A percentile compares a stretch with the other conserved stretches of the same genome.
phyloP scores from a whole-genome alignment of 1,140 invertebrate genomes.

The Agrypnia vestita region DNA sequence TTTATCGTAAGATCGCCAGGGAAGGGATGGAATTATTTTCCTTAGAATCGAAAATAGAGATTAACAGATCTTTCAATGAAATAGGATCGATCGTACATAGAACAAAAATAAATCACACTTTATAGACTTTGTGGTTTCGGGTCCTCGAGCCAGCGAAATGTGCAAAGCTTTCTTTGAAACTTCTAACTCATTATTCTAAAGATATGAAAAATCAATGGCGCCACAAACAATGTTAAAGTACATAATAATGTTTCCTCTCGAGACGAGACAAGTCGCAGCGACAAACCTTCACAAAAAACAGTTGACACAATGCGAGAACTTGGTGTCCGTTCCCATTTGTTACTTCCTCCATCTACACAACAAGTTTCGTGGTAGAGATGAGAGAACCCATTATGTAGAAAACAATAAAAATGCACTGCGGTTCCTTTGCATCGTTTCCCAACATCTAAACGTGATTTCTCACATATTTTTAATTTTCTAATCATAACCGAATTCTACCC shows the following conservation, averaged over 20 bases:
- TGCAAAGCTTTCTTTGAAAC: no score
- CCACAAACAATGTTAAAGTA: conserved; percentile 7
- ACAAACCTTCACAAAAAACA: conserved; percentile 22
- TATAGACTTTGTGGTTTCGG: no score
- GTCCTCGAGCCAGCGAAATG: no score
- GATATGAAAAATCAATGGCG: conserved; percentile 6
- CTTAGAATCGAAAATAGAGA: no score
- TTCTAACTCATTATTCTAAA: not conserved
- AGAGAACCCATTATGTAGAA: conserved; percentile 20
- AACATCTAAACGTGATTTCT: not conserved
- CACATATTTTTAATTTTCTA: not conserved
- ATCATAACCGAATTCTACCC: no score
- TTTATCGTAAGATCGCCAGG: no score
- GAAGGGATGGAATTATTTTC: no score
- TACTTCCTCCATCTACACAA: conserved; percentile 10
- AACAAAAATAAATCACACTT: no score
- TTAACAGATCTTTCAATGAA: no score
- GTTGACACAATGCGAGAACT: conserved; percentile 20
- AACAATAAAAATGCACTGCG: conserved; percentile 18
- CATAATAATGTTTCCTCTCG: conserved; percentile 7
- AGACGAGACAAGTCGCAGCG: not conserved
- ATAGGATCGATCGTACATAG: no score
- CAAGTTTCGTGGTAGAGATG: not conserved
- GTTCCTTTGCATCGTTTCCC: conserved; percentile 3
- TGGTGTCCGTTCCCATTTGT: conserved; percentile 27